Percentiles rank a stretch among this genome's conserved stretches.
Evolutionary conservation across 1,140 invertebrate genomes (phyloP).

Genomic region (Drosophila rufa): DNA sequence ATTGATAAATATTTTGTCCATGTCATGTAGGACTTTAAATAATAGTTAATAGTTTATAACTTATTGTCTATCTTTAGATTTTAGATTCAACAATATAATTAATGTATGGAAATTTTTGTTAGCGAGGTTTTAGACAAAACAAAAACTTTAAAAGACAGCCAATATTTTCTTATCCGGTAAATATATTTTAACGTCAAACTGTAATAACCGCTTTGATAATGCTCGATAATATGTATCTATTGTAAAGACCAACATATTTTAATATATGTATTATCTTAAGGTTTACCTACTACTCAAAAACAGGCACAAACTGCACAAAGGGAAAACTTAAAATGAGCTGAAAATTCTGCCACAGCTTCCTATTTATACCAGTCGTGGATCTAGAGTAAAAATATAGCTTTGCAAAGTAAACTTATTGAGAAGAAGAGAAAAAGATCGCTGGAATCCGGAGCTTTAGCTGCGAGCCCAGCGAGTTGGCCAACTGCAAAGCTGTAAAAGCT

Average conservation of each 20-base stretch:
- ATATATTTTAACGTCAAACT: background rate
- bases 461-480: constrained; percentile 14
- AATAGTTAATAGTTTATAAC: background rate
- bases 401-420: constrained; percentile 25
- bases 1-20: background rate
- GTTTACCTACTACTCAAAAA: constrained; percentile 56
- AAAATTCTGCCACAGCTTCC: constrained; percentile 68
- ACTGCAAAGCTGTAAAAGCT: constrained; percentile 50
- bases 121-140: background rate
- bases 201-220: background rate
- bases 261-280: background rate
- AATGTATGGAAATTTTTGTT: too few relatives aligned
- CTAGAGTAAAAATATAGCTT: constrained; percentile 32
- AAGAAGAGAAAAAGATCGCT: constrained; percentile 44
- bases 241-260: background rate
- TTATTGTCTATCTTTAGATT: background rate
- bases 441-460: constrained; percentile 31
- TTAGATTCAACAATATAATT: too few relatives aligned
- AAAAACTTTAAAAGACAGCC: background rate
- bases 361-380: constrained; percentile 65
- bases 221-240: background rate
- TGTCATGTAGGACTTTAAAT: background rate
- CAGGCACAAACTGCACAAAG: constrained; percentile 47
- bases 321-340: constrained; percentile 76
- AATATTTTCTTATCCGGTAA: background rate